These are phyloP conservation scores for Plebejus anna DNA, from an alignment of 2,888 invertebrate species.

Conservation along the genomic window DNA sequence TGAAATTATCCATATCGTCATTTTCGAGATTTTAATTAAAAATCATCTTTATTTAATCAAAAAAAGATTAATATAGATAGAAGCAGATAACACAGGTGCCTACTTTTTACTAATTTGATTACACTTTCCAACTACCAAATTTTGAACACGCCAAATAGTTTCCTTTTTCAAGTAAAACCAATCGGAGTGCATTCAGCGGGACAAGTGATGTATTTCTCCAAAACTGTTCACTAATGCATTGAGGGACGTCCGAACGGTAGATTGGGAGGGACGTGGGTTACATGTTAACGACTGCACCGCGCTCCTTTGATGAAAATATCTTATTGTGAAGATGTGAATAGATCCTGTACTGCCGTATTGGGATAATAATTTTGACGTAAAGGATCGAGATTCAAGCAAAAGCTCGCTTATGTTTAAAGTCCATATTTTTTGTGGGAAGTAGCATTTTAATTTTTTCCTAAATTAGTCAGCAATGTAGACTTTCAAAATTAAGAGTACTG, in stretches of 20 bases:
- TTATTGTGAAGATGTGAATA: constrained; percentile 3
- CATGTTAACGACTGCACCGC: constrained; percentile 7
- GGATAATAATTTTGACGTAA: not conserved
- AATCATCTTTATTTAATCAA: too few relatives aligned
- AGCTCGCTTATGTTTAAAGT: not conserved
- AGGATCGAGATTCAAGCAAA: not conserved
- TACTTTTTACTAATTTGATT: not conserved
- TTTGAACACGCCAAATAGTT: not conserved
- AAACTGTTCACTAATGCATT: constrained; percentile 23
- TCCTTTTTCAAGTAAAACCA: constrained; percentile 14
- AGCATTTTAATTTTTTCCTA: too few relatives aligned
- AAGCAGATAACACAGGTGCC: too few relatives aligned
- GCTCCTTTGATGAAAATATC: constrained; percentile 5
- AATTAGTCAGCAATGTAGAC: too few relatives aligned
- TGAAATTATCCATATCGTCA: too few relatives aligned
- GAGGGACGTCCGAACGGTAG: constrained; percentile 6
- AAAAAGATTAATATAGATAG: too few relatives aligned
- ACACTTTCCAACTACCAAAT: not conserved
- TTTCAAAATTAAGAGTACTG: too few relatives aligned
- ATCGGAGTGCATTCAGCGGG: constrained; percentile 14
- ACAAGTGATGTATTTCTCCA: constrained; percentile 22
- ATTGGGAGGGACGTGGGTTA: constrained; percentile 13
- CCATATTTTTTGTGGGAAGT: too few relatives aligned
- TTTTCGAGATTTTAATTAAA: too few relatives aligned
- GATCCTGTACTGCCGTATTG: not conserved